phyloP scores from a whole-genome alignment of 2,113 vertebrate species.

The Peromyscus californicus region DNA sequence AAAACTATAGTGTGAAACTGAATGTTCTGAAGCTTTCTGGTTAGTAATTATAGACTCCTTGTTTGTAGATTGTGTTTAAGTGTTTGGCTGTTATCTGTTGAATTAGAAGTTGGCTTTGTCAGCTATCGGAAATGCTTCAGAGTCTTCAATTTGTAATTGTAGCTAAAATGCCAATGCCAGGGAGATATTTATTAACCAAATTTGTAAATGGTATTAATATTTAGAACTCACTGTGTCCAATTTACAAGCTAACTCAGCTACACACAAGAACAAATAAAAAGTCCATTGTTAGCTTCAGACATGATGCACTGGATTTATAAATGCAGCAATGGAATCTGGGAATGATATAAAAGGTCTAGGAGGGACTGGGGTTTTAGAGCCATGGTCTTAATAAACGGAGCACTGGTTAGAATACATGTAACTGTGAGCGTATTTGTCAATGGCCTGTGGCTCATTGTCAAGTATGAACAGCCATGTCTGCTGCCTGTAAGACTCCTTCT shows the following conservation, averaged over 20 bases:
- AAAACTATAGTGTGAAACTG: neutral
- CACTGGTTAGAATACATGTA: neutral
- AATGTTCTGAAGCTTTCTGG: constrained; percentile 39
- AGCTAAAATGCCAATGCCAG: constrained; percentile 34
- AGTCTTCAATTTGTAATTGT: constrained; percentile 44
- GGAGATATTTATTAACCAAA: constrained; percentile 28
- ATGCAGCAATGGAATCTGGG: neutral
- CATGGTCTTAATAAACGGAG: neutral
- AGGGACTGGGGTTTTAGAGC: constrained; percentile 13
- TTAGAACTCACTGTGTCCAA: constrained; percentile 28
- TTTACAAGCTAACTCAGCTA: constrained; percentile 41
- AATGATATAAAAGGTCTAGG: neutral
- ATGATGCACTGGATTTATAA: neutral
- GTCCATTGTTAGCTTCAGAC: neutral
- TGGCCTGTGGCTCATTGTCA: neutral
- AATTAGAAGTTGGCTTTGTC: constrained; percentile 26
- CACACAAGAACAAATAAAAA: constrained; percentile 45
- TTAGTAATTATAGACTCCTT: constrained; percentile 30
- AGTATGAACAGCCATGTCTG: neutral
- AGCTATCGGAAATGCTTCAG: constrained; percentile 8
- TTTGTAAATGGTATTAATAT: constrained; percentile 59
- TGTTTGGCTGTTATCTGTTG: neutral
- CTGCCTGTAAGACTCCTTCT: neutral
- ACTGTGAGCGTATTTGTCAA: neutral
- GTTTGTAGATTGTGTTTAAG: constrained; percentile 13